Evolutionary conservation across 2,113 vertebrate species (phyloP).

Genomic region (Mobula birostris): DNA sequence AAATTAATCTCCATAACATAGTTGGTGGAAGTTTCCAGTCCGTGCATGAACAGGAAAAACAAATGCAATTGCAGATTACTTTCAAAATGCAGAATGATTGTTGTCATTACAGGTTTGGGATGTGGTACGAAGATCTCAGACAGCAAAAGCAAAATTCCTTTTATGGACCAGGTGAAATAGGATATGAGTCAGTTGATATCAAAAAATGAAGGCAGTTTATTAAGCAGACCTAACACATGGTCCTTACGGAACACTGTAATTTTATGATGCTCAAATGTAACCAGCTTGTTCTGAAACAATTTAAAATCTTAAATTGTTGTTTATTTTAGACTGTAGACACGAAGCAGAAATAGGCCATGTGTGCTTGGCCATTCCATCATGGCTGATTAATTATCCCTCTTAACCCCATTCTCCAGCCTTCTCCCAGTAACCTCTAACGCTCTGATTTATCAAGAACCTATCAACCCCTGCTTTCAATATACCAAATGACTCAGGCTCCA

Average conservation of each 20-base stretch:
- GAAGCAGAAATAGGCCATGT: too few species aligned
- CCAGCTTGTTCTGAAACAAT: background rate
- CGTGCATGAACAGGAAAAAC: too few species aligned
- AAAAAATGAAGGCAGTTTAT: background rate
- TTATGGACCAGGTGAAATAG: background rate
- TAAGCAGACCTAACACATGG: background rate
- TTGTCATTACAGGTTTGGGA: background rate
- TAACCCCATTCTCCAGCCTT: too few species aligned
- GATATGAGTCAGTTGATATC: background rate
- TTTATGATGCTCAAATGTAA: background rate
- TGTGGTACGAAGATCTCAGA: background rate
- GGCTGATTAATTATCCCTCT: too few species aligned
- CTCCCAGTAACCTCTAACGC: too few species aligned
- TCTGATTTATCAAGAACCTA: too few species aligned
- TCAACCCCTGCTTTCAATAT: too few species aligned
- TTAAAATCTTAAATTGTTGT: background rate
- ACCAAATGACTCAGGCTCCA: too few species aligned
- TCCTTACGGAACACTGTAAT: background rate
- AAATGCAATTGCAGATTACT: background rate
- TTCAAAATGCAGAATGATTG: background rate
- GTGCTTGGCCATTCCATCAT: too few species aligned
- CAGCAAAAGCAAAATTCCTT: background rate
- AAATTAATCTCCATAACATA: conserved; percentile 33
- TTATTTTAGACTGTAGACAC: too few species aligned
- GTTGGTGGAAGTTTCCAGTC: background rate